Conservation (phyloP, 2,113 vertebrate species). For the Dasypus novemcinctus region DNA sequence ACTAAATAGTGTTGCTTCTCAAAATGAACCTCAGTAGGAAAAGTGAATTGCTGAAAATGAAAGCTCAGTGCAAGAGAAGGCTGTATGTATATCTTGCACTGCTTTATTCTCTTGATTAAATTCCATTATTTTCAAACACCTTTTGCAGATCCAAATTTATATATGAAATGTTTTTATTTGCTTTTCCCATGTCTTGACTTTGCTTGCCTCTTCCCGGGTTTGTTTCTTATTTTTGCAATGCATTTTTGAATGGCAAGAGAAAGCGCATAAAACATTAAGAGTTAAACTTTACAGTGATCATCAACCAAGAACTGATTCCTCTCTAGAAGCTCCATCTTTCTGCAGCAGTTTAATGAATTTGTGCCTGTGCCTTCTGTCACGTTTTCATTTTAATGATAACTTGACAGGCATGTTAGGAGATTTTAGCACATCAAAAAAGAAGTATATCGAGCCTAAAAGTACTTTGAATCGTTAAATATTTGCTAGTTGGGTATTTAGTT, state of each 20-base stretch:
- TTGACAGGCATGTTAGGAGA: neutral
- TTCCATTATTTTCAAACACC: neutral
- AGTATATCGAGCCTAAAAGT: neutral
- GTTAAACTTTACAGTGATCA: neutral
- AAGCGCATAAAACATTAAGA: neutral
- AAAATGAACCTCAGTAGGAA: neutral
- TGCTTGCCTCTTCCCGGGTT: neutral
- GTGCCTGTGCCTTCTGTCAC: neutral
- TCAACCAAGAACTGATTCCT: neutral
- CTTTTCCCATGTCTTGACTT: neutral
- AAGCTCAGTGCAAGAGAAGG: neutral
- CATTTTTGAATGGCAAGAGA: constrained; percentile 1
- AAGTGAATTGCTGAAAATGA: constrained; percentile 4
- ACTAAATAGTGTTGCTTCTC: neutral
- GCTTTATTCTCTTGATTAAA: constrained; percentile 17
- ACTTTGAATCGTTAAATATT: constrained; percentile 22
- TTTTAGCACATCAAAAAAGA: constrained; percentile 1
- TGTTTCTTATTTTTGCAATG: neutral
- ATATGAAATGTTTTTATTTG: neutral
- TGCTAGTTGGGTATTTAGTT: neutral
- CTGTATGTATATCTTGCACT: neutral
- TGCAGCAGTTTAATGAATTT: neutral
- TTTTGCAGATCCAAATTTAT: neutral
- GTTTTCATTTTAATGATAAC: constrained; percentile 32
- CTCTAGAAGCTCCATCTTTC: neutral